Evolutionary conservation across 1,140 invertebrate species (phyloP), one percentile per base, ranked within the genome.

Genomic region (Lutraria rhynchaena): DNA sequence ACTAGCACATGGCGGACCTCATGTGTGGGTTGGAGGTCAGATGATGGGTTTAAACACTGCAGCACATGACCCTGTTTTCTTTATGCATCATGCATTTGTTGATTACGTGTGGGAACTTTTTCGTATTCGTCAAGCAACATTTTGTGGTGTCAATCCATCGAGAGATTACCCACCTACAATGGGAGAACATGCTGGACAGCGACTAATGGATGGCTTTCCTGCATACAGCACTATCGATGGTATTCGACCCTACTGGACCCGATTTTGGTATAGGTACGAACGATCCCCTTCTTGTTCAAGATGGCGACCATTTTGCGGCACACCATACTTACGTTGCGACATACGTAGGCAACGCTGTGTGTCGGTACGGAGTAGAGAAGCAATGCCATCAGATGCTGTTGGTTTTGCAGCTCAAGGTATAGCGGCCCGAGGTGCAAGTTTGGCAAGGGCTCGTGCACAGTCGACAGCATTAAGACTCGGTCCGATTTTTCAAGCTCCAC

Each of bases 81-180:
- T 90, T 81, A 65, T 92, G 70, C 92, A 91, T 81, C 92, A 93
- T 81, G 78, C 85, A 35, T 92, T 90, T 82, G 83, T 93, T n/a
- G 92, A 92, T 80, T 87, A 86, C 58, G 58, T 89, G 15, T 89
- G 88, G 88, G 85, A 89, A 46, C 17, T 83, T 46, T 89, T 87
- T 69, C 57, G 88, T 2, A 61, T 73, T 29, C 37, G 69, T 15
- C 78, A 81, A 44, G 35, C 33, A 1, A 33, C 1, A 35, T 46
- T 61, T 27, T 81, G 78, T 53, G 31, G 58, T 4, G 69, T 81
- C 22, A 63, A 81, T 37, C 78, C 78, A 29, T n/a, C 31, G 1
- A 33, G 27, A 3, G 78, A 81, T 17, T 81, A 81, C 35, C 78
- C 78, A 5, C 37, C 57, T 0, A 58, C 67, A 1, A 19, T 24